Base-by-base conservation (phyloP, 1,140 invertebrate genomes). In the Papilio polyxenes region DNA sequence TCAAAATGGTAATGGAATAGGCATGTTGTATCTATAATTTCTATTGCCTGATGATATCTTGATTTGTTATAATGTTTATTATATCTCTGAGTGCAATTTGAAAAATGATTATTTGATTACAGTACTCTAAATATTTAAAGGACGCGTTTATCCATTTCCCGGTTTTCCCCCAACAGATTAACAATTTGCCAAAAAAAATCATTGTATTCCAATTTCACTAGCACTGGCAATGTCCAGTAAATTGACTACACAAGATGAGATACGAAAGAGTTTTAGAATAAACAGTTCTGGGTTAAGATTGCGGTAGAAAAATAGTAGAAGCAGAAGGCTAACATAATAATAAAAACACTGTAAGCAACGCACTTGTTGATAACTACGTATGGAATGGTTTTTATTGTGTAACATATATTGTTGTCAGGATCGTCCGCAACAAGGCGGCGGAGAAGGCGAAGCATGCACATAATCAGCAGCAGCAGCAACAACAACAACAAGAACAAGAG, bases 371-470 rank as follows among this genome's bases (percentile, higher is more conserved):
- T 31, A 44, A 44, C 7, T 2, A 44, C 1, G 40, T 6, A 44
- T 44, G 7, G 4, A 44, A 2, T 44, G 40, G 1, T 44, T 1
- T 59, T 59, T n/a, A 59, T 51, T 11, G 10, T 11, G 49, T 20
- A 56, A 59, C 1, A n/a, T 76, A 31, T 75, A 76, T 87, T 87
- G 81, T 87, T 93, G 92, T 8, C 95, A 99, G 98, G 95, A 99
- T 99, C 94, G 98, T 99, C 72, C 96, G 98, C 82, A 99, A 99
- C 95, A 99, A 99, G 91, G 98, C 98, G 13, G 98, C 98, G 6
- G 98, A 99, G 94, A 99, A 98, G 90, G 98, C 98, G 87, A 99
- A 99, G 92, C 97, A 98, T 89, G 97, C 97, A 44, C 97, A 98
- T 93, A 97, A 97, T 87, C 96, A 95, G 94, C 97, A 94, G 94